These are phyloP conservation scores for Drosophila tropicalis DNA, from an alignment of 1,140 invertebrate genomes.

Conservation along the genomic window DNA sequence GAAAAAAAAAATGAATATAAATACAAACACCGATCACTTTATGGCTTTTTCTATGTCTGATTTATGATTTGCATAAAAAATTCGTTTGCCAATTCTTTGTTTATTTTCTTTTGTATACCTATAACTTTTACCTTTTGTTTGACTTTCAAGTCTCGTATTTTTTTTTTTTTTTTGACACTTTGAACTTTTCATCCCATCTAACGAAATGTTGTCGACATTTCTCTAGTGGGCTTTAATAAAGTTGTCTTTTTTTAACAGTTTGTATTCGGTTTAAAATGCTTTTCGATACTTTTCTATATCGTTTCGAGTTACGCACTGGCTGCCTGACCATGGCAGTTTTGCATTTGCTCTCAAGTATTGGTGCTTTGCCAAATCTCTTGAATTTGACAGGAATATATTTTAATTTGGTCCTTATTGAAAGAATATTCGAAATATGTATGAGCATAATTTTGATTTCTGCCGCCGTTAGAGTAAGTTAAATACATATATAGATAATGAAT, in stretches of 20 bases:
- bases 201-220: slow-evolving; percentile 37
- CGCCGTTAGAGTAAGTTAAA: neutral
- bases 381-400: neutral
- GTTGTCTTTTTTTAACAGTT: neutral
- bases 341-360: neutral
- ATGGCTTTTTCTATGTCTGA: slow-evolving; percentile 45
- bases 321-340: slow-evolving; percentile 1
- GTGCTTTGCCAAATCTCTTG: neutral
- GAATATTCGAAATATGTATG: neutral
- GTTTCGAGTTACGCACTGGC: slow-evolving; percentile 28
- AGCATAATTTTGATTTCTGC: neutral
- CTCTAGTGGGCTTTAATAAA: neutral
- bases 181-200: slow-evolving; percentile 55
- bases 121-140: slow-evolving; percentile 78
- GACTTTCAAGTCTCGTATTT: slow-evolving; percentile 37
- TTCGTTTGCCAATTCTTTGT: slow-evolving; percentile 70
- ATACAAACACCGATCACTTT: slow-evolving; percentile 10
- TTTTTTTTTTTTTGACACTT: slow-evolving; percentile 69
- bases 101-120: slow-evolving; percentile 46
- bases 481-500: neutral
- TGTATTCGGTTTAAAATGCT: slow-evolving; percentile 16
- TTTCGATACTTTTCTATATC: slow-evolving; percentile 24
- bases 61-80: slow-evolving; percentile 81
- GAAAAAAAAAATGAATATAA: neutral
- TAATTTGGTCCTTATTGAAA: neutral